phyloP scores from a whole-genome alignment of 1,140 invertebrate genomes.

The Pseudobourletiella spinata region DNA sequence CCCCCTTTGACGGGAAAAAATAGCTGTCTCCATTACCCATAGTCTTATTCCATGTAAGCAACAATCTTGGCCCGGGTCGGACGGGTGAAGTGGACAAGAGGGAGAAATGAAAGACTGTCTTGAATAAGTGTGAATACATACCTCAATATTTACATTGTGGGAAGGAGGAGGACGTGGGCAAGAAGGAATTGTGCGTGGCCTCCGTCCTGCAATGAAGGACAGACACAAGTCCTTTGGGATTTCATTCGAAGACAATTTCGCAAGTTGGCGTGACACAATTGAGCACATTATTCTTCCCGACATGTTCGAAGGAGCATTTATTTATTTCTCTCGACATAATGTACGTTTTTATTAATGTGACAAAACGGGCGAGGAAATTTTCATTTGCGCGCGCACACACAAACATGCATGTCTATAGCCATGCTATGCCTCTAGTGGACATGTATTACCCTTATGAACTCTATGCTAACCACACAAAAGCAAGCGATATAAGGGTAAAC shows the following conservation, averaged over 20 bases:
- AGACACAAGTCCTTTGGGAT: background rate
- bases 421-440: too few species aligned
- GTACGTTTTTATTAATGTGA: background rate
- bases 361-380: background rate
- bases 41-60: too few species aligned
- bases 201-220: too few species aligned
- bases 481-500: too few species aligned
- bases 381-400: background rate
- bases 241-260: background rate
- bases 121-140: background rate
- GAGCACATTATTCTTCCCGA: conserved; percentile 4
- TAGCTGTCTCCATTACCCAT: too few species aligned
- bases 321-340: background rate
- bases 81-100: background rate
- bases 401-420: background rate
- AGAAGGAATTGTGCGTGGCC: too few species aligned
- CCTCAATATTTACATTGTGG: background rate
- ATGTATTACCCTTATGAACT: too few species aligned
- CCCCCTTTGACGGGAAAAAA: too few species aligned
- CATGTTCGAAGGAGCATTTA: background rate
- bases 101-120: background rate
- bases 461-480: too few species aligned
- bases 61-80: too few species aligned
- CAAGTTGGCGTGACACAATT: background rate
- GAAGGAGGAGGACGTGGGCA: background rate